Base-by-base conservation (phyloP, 2,797 vertebrate genomes). In the Margarornis squamiger region DNA sequence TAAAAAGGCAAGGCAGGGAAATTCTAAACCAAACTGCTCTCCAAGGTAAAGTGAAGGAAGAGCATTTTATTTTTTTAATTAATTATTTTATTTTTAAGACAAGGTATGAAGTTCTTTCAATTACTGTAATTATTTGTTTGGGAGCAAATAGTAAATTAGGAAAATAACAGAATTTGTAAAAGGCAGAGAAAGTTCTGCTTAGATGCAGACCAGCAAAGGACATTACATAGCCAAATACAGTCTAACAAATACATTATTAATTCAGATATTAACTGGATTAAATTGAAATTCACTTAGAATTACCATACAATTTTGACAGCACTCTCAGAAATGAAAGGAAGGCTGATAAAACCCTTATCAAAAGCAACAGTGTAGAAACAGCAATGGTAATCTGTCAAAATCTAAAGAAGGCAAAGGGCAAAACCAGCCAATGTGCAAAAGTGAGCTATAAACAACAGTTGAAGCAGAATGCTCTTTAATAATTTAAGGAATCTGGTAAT, bases 401-500 rank as follows among this genome's bases (percentile, higher is more conserved):
- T 49, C 79, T 57, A 84, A 86, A 52, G 34, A 78, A 91, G 55
- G 67, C 54, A 73, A 91, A 91, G 84, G 89, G 68, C 79, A 91
- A 70, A 93, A 73, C 30, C 90, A 88, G 57, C 26, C 4, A 10
- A 51, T 51, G 36, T 15, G 87, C 55, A 80, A 68, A 93, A 71
- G 45, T 43, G n/a, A 92, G 87, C 36, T 55, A 72, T 72, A 92
- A 96, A 92, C 65, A 95, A 52, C 71, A 70, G 48, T 67, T 89
- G 68, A 91, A 88, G 39, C 22, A 78, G 62, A 94, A 96, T 9
- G 18, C 21, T 78, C 75, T 86, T 62, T 87, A 97, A 94, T 96
- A 93, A 96, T 39, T 92, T 78, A 94, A 88, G 32, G 26, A 86
- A 41, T 39, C 87, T 85, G 68, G 59, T 81, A 88, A 91, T 87